Evolutionary conservation across 1,140 invertebrate genomes (phyloP).

Genomic region (Zelostemma sp.): DNA sequence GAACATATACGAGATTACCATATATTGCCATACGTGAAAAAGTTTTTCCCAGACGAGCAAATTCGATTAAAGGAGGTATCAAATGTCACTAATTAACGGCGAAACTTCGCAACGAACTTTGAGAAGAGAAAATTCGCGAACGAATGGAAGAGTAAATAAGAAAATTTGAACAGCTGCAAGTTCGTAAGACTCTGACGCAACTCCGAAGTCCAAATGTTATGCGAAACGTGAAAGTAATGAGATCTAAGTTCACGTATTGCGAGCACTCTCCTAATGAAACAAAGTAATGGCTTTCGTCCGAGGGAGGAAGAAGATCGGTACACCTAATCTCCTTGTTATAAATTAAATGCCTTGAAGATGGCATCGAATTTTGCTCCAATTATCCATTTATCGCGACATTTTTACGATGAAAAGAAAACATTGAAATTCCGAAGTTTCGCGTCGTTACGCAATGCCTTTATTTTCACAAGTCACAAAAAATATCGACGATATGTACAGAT

Average conservation of each 20-base stretch:
- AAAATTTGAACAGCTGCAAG: conserved; percentile 2
- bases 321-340: conserved; percentile 43
- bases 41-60: too few relatives aligned
- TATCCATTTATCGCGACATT: too few relatives aligned
- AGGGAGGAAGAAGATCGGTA: conserved; percentile 36
- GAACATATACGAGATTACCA: too few relatives aligned
- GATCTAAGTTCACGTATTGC: conserved; percentile 48
- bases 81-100: neutral
- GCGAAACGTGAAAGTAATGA: conserved; percentile 51
- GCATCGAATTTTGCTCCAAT: too few relatives aligned
- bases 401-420: too few relatives aligned
- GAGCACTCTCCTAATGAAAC: conserved; percentile 41
- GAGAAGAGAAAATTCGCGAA: too few relatives aligned
- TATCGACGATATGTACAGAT: too few relatives aligned
- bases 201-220: conserved; percentile 29
- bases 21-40: too few relatives aligned
- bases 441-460: neutral
- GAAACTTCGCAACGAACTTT: too few relatives aligned
- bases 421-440: too few relatives aligned
- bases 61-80: neutral
- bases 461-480: neutral
- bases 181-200: conserved; percentile 27
- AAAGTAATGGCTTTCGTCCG: conserved; percentile 46
- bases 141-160: too few relatives aligned
- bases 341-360: conserved; percentile 38